Evolutionary conservation across 2,888 invertebrate species (phyloP).

Genomic region (Tenthredo scrophulariae): DNA sequence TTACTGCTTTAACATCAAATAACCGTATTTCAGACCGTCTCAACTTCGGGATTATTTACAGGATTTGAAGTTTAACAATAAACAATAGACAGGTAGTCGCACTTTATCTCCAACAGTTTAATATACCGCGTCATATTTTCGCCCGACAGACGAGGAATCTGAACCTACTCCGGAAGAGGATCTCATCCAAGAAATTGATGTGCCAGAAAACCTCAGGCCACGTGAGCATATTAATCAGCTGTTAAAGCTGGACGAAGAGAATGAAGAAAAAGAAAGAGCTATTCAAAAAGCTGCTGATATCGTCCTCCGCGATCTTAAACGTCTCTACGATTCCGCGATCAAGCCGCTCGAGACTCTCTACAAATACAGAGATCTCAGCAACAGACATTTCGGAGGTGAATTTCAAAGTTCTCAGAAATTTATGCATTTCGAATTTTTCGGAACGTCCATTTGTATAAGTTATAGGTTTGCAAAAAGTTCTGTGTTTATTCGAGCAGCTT

Average conservation of each 20-base stretch:
- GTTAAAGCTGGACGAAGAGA: conserved; percentile 88
- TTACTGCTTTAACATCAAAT: not conserved
- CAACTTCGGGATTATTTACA: conserved; percentile 35
- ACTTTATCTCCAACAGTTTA: not conserved
- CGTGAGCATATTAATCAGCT: conserved; percentile 90
- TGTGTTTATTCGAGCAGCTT: not conserved
- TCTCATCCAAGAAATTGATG: conserved; percentile 84
- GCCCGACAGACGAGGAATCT: conserved; percentile 63
- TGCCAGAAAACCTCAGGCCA: conserved; percentile 88
- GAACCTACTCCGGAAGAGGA: conserved; percentile 79
- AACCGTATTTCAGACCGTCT: not conserved
- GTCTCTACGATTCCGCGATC: conserved; percentile 91
- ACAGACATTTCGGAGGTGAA: conserved; percentile 90
- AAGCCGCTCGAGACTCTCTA: conserved; percentile 94
- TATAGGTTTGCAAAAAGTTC: not conserved
- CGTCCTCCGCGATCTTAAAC: conserved; percentile 91
- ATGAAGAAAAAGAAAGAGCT: conserved; percentile 85
- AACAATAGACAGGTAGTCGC: conserved; percentile 18
- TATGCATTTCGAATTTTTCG: not conserved
- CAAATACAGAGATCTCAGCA: conserved; percentile 95
- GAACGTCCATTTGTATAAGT: not conserved
- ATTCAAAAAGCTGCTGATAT: conserved; percentile 88
- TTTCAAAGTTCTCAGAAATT: conserved; percentile 1
- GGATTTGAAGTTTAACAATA: conserved; percentile 38
- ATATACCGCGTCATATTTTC: not conserved